These are phyloP conservation scores for Acanthis flammea DNA, from an alignment of 2,797 vertebrate species.

Conservation along the genomic window DNA sequence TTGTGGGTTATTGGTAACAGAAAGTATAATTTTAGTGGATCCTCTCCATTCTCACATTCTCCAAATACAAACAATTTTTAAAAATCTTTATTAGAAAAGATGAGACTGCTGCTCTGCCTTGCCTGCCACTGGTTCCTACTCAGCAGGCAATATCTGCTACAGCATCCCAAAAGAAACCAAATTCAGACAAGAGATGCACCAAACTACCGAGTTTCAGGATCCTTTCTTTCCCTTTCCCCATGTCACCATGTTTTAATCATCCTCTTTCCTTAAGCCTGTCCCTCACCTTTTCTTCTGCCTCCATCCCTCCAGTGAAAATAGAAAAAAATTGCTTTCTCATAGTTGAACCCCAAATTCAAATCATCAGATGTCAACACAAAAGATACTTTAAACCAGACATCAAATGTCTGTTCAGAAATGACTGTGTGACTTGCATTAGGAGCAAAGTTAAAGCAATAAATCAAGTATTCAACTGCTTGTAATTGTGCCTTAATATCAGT, in stretches of 20 bases:
- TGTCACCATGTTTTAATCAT: neutral
- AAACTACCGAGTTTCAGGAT: neutral
- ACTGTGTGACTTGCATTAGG: neutral
- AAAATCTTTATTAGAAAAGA: neutral
- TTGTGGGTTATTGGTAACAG: neutral
- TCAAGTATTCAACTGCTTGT: neutral
- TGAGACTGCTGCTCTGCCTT: neutral
- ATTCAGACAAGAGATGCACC: neutral
- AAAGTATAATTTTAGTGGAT: neutral
- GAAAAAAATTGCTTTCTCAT: neutral
- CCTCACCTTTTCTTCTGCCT: neutral
- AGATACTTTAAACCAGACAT: neutral
- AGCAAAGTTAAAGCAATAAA: neutral
- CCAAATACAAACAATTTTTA: neutral
- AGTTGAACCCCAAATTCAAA: neutral
- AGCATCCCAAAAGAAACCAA: neutral
- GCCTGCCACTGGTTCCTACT: neutral
- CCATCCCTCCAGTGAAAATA: neutral
- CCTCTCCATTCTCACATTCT: neutral
- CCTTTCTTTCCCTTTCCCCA: neutral
- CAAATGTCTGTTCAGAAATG: neutral
- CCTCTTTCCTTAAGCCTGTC: neutral
- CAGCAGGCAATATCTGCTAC: neutral
- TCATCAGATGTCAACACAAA: neutral
- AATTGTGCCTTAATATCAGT: neutral